Evolutionary conservation across 2,113 vertebrate genomes (phyloP).

Genomic region (Lophotis ruficrista): DNA sequence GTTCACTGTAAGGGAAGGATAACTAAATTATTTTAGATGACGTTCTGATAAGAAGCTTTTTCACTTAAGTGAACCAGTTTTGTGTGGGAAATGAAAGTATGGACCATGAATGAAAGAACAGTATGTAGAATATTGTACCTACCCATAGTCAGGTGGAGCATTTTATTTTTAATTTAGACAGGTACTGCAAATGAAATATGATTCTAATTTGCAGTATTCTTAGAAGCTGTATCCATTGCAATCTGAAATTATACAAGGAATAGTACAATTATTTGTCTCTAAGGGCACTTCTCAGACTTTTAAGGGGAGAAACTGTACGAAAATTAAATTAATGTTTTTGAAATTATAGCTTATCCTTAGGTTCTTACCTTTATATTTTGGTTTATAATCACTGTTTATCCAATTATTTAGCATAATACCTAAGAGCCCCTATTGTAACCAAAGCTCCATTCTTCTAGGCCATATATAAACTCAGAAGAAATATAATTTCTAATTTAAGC

Average conservation of each 20-base stretch:
- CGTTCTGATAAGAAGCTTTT: not conserved
- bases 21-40: not conserved
- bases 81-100: not conserved
- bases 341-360: not conserved
- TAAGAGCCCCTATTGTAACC: not conserved
- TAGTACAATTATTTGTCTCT: not conserved
- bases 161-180: not conserved
- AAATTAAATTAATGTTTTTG: not conserved
- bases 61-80: not conserved
- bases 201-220: not conserved
- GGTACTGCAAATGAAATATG: not conserved
- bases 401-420: not conserved
- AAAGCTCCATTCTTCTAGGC: not conserved
- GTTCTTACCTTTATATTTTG: not conserved
- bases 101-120: not conserved
- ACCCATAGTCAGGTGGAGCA: not conserved
- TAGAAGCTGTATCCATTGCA: not conserved
- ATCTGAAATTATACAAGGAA: not conserved
- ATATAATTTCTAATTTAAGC: not conserved
- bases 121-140: not conserved
- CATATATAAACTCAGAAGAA: not conserved
- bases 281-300: not conserved
- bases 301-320: not conserved
- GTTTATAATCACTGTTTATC: not conserved
- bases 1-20: not conserved